Evolutionary conservation across 2,888 invertebrate species (phyloP).

Genomic region (Stenoptilia bipunctidactyla): DNA sequence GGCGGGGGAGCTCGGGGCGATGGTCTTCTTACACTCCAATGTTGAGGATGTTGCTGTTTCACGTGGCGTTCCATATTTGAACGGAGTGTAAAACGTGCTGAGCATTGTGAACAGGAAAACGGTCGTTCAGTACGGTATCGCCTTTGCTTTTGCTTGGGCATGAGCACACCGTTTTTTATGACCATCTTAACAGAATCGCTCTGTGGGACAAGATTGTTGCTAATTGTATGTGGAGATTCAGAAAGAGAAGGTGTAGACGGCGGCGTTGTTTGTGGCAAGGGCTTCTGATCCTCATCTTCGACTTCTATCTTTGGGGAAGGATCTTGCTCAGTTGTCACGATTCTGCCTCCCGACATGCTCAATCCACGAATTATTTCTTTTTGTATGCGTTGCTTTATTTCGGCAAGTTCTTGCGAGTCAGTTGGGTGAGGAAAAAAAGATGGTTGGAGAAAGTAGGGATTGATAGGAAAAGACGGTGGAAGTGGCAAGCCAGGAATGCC

Average conservation of each 20-base stretch:
- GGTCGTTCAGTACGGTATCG: slow-evolving; percentile 92
- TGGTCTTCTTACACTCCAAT: slow-evolving; percentile 84
- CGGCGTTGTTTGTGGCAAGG: slow-evolving; percentile 44
- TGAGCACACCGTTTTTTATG: slow-evolving; percentile 88
- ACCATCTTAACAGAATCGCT: slow-evolving; percentile 87
- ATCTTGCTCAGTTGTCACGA: slow-evolving; percentile 53
- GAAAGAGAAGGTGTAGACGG: slow-evolving; percentile 55
- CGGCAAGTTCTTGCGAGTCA: slow-evolving; percentile 73
- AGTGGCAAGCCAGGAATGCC: slow-evolving; percentile 64
- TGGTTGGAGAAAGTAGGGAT: slow-evolving; percentile 76
- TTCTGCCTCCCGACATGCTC: slow-evolving; percentile 79
- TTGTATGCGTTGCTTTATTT: slow-evolving; percentile 77
- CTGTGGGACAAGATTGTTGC: slow-evolving; percentile 43
- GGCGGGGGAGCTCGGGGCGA: slow-evolving; percentile 54
- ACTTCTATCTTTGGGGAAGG: slow-evolving; percentile 50
- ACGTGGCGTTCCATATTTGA: slow-evolving; percentile 96
- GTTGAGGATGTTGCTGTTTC: slow-evolving; percentile 93
- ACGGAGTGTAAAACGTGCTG: slow-evolving; percentile 89
- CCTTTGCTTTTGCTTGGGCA: slow-evolving; percentile 93
- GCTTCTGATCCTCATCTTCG: slow-evolving; percentile 68
- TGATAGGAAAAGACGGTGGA: slow-evolving; percentile 74
- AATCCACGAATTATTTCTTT: slow-evolving; percentile 75
- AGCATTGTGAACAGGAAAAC: slow-evolving; percentile 91
- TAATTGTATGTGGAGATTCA: slow-evolving; percentile 63
- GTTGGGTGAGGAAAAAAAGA: slow-evolving; percentile 66